Conservation (phyloP, 1,140 invertebrate genomes). For the Hyles euphorbiae region DNA sequence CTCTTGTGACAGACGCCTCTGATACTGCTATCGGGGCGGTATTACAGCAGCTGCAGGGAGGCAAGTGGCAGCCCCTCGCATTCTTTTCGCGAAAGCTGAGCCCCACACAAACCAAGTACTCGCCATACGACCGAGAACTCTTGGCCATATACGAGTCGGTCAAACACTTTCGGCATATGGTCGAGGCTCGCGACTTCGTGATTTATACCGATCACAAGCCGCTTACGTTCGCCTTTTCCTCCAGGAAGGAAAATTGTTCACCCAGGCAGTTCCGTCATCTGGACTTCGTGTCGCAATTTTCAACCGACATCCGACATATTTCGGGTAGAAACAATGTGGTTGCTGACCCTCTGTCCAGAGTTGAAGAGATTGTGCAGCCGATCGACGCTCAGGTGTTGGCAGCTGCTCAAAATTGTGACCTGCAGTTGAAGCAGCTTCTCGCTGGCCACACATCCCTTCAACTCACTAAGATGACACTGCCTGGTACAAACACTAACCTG, state of each 20-base stretch:
- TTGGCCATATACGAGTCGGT: constrained; percentile 23
- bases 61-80: constrained; percentile 23
- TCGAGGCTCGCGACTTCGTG: constrained; percentile 32
- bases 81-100: constrained; percentile 20
- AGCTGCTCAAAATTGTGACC: background rate
- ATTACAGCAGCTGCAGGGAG: constrained; percentile 37
- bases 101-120: constrained; percentile 16
- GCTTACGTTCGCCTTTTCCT: too few species aligned
- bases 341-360: too few species aligned
- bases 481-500: background rate
- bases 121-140: constrained; percentile 21
- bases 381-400: background rate
- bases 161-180: constrained; percentile 21
- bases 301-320: too few species aligned
- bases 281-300: too few species aligned
- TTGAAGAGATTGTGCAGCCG: too few species aligned
- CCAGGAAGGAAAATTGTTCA: too few species aligned
- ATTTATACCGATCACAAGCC: constrained; percentile 8
- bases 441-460: background rate
- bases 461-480: background rate
- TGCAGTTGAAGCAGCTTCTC: background rate
- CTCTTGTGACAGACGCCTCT: constrained; percentile 42
- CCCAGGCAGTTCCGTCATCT: too few species aligned
- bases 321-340: too few species aligned
- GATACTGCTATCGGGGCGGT: constrained; percentile 43